Evolutionary conservation across 2,888 invertebrate genomes (phyloP), one percentile per base, ranked within the genome.

Genomic region (Acanthococcus lagerstroemiae): DNA sequence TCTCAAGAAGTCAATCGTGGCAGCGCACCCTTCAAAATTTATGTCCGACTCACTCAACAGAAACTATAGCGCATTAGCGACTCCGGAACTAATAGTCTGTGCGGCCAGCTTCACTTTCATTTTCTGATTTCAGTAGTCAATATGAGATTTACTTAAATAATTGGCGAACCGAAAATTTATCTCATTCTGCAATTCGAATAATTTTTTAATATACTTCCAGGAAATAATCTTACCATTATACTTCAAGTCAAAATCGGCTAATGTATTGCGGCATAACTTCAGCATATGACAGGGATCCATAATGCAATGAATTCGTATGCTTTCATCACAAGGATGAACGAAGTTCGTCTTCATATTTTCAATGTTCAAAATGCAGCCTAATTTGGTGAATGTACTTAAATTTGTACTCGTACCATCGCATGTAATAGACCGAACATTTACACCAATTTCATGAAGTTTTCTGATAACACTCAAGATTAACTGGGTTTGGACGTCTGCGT

Each of bases 161-260:
- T 45, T 58, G 12, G 66, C 30, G 17, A 57, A 58, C 17, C 57
- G 46, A 5, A 67, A 25, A 12, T 66, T 52, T 61, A 66, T 45
- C 4, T 24, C 25, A n/a, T 52, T n/a, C 44, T 68, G 55, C 44
- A 27, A 19, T 52, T 44, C 17, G 37, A 58, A 21, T 9, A 68
- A 22, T 12, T 54, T 58, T 26, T 25, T 25, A 21, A 67, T 57
- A 45, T 27, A 60, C 17, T 46, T 17, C n/a, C 46, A 68, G 68
- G 70, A 72, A 46, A 80, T 80, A 6, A 71, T 79, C 67, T 81
- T 78, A 72, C 86, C 85, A 25, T 84, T 80, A 54, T 90, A 90
- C 72, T 92, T 87, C 68, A 60, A 48, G 48, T 21, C 27, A 26
- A 46, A 26, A 15, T 58, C 48, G 46, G 46, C 46, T 25, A 48